Evolutionary conservation across 1,140 invertebrate species (phyloP), one percentile per base, ranked within the genome.

Genomic region (Babylonia areolata): DNA sequence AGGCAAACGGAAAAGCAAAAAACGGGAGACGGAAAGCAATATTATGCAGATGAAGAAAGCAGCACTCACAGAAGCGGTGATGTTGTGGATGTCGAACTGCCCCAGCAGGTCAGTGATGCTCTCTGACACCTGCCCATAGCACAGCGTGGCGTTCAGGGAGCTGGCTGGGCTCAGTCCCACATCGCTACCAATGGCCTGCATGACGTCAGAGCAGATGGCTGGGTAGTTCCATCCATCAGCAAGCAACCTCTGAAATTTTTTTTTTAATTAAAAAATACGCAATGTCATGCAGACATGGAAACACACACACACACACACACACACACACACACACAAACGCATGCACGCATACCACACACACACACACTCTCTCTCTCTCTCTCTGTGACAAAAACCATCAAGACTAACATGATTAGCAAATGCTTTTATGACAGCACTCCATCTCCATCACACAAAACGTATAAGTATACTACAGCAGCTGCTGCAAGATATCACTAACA

Each of bases 141-240:
- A 80, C 46, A 80, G 46, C 9, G 78, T 80, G 9, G 35, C 40
- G 5, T n/a, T 80, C 42, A 80, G 42, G 2, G 51, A 20, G 11
- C 31, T 28, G 28, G 78, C 78, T 54, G 46, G 31, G 2, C 28
- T 54, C 46, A 54, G 78, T 28, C 78, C 78, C 11, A 80, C 33
- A n/a, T 54, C 46, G 31, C 12, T 15, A 33, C 40, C 3, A 54
- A 80, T 54, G 78, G 40, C 78, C 2, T n/a, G 42, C n/a, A 80
- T 80, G 78, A 80, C 46, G 78, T 80, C 78, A 80, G 23, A 15
- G 46, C 78, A 80, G 42, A 80, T n/a, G 6, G 40, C 40, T 1
- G 78, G 54, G 78, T 33, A 80, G 12, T 33, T 58, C 9, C 5
- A 20, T 15, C 46, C 78, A 54, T 80, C 78, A n/a, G 42, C 46